Percentiles rank a stretch among this genome's conserved stretches.
phyloP scores from a whole-genome alignment of 2,113 vertebrate species.

The Pachypanchax playfairii region DNA sequence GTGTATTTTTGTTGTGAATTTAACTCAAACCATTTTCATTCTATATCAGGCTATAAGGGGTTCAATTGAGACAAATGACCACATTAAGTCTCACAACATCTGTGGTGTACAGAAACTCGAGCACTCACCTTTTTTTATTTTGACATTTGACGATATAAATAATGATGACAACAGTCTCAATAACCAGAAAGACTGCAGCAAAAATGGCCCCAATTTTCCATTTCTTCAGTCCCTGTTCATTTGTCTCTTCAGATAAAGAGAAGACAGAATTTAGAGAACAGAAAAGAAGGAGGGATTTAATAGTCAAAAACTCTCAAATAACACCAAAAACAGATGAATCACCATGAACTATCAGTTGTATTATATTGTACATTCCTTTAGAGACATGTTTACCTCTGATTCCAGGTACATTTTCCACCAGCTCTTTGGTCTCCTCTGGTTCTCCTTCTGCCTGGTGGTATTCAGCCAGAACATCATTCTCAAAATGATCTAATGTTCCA shows the following conservation, averaged over 20 bases:
- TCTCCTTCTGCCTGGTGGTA: slow-evolving; percentile 39
- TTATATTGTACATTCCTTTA: neutral
- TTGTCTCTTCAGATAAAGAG: slow-evolving; percentile 46
- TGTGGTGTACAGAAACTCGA: neutral
- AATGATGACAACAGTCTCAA: slow-evolving; percentile 72
- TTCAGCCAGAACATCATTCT: slow-evolving; percentile 42
- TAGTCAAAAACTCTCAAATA: neutral
- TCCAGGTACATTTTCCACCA: slow-evolving; percentile 47
- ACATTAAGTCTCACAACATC: too few species aligned
- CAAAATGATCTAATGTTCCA: slow-evolving; percentile 38
- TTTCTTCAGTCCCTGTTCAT: slow-evolving; percentile 58
- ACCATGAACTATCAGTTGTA: too few species aligned
- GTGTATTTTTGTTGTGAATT: too few species aligned
- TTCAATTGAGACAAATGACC: too few species aligned
- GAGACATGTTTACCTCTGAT: slow-evolving; percentile 43
- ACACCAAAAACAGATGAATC: neutral
- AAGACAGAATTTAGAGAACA: neutral
- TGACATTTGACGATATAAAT: slow-evolving; percentile 74
- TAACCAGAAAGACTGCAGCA: slow-evolving; percentile 69
- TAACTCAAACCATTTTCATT: too few species aligned
- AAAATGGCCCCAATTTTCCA: slow-evolving; percentile 80
- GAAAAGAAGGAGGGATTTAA: slow-evolving; percentile 7
- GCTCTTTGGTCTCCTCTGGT: slow-evolving; percentile 42
- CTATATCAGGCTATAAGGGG: too few species aligned
- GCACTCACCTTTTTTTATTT: slow-evolving; percentile 68